Evolutionary conservation across 2,888 invertebrate species (phyloP), one percentile per base, ranked within the genome.

Genomic region (Heteromurus nitidus): DNA sequence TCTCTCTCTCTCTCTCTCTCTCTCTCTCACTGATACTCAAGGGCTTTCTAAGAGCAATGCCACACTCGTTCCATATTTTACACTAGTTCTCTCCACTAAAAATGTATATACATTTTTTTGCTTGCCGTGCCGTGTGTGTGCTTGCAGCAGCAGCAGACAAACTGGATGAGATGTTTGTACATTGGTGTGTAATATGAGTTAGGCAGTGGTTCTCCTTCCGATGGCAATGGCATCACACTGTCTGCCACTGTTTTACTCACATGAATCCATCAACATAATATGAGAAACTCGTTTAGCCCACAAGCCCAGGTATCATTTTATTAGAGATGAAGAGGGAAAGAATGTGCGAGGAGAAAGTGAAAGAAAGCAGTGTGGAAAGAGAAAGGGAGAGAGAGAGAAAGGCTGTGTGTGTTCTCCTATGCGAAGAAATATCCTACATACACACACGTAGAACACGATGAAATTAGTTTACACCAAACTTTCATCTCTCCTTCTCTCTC

Each of bases 391-490:
- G 62, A 16, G 26, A 30, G 18, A 30, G 18, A 22, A 31, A 31
- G 31, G 5, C 13, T 9, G 26, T 18, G 31, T 22, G 5, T 62
- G 31, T 62, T 20, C 11, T 16, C 50, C 31, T 62, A 62, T 42
- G 26, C 3, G 65, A 53, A 53, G 13, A 26, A n/a, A 68, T n/a
- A 16, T 18, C 22, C 9, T 42, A 11, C 13, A 16, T 30, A 50
- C n/a, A 60, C 20, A 18, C 36, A 75, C n/a, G 42, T 18, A 62
- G 50, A 67, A 50, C 42, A 76, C 26, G 50, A 58, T 76, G 67
- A 82, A 82, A 82, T 76, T 82, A 76, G 82, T 82, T 76, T 76
- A 81, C 81, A 64, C 53, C 62, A 74, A 75, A 81, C 80, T 81
- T 81, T 74, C 74, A 74, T 74, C 80, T 60, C 26, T 47, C 28